Conservation (phyloP, 2,797 vertebrate species). For the Tauraco hartlaubi region DNA sequence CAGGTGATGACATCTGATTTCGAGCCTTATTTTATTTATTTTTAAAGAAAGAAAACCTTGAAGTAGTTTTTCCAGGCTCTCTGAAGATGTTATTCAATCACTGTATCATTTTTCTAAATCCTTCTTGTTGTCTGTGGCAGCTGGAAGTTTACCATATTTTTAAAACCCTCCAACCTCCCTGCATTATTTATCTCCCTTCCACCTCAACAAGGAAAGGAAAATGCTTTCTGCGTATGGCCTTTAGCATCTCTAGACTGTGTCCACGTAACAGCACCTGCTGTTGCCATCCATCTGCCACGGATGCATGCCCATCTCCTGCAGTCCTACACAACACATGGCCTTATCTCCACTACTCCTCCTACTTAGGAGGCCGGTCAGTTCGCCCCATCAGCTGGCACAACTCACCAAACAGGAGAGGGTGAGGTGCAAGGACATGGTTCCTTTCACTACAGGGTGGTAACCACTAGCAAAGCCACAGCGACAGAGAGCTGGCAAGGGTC, state of each 20-base stretch:
- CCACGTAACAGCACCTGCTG: background rate
- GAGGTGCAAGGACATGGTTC: background rate
- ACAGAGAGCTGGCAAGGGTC: background rate
- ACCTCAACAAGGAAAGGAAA: background rate
- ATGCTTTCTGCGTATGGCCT: background rate
- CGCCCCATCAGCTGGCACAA: background rate
- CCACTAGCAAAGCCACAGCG: background rate
- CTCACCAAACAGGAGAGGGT: background rate
- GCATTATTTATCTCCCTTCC: background rate
- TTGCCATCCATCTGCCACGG: background rate
- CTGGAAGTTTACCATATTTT: background rate
- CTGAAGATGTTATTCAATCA: background rate
- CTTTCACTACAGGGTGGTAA: background rate
- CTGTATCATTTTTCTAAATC: background rate
- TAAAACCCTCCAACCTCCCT: background rate
- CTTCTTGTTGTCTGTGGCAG: background rate
- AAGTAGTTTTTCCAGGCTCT: background rate
- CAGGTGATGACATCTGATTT: background rate
- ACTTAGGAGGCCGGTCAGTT: rapidly evolving
- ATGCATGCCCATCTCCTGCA: rapidly evolving
- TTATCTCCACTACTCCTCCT: background rate
- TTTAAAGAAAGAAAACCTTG: background rate
- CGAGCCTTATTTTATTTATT: background rate
- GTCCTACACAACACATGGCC: rapidly evolving
- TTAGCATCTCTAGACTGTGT: background rate